Percentiles rank a stretch among this genome's conserved stretches.
These are phyloP conservation scores for Aegotheles bennettii DNA, from an alignment of 2,113 vertebrate species.

Conservation along the genomic window DNA sequence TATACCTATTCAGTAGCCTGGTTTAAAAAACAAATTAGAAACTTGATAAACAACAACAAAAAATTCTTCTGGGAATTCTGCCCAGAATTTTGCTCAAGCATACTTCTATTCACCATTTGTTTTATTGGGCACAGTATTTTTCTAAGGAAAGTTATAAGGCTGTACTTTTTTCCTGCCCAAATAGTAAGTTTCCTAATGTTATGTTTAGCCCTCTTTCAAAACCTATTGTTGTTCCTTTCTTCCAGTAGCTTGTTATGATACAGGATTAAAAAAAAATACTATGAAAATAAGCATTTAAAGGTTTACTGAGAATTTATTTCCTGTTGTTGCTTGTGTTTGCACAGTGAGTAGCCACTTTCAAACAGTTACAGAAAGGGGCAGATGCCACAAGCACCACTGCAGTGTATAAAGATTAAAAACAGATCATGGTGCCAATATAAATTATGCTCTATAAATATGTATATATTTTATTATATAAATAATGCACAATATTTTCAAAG, in stretches of 20 bases:
- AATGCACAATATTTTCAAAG: neutral
- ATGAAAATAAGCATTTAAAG: neutral
- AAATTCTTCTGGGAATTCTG: conserved; percentile 6
- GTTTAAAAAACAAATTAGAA: neutral
- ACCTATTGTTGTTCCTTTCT: neutral
- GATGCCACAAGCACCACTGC: neutral
- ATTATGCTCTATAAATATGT: neutral
- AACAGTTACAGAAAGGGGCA: neutral
- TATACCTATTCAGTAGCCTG: neutral
- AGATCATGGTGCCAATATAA: neutral
- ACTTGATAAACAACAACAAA: neutral
- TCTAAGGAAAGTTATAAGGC: neutral
- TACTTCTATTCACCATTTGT: neutral
- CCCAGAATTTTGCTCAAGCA: neutral
- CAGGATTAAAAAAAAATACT: neutral
- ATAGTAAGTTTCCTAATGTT: neutral
- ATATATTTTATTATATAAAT: neutral
- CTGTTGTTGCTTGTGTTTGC: neutral
- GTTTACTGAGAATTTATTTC: neutral
- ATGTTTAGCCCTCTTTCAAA: neutral
- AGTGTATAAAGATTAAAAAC: neutral
- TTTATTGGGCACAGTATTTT: neutral
- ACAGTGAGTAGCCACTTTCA: neutral
- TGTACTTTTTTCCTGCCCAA: neutral
- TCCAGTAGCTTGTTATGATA: neutral